Evolutionary conservation across 2,888 invertebrate genomes (phyloP), one percentile per base, ranked within the genome.

Genomic region (Blomia tropicalis): DNA sequence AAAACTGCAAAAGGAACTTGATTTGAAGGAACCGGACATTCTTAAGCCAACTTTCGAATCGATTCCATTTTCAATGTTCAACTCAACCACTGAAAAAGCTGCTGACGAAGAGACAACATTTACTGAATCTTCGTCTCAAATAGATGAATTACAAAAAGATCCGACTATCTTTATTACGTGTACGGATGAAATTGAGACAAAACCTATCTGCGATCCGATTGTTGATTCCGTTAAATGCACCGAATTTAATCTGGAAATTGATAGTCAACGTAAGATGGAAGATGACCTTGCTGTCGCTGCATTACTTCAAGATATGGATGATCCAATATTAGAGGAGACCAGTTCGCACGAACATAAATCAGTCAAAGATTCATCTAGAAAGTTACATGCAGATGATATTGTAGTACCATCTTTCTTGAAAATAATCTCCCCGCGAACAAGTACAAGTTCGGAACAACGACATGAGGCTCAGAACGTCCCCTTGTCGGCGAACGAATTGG

Each of bases 271-370:
- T 36, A 68, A 66, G 59, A 67, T 67, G 22, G 69, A 69, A 65
- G 69, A 69, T 66, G 69, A 69, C 54, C 44, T 69, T 14, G 69
- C 69, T 17, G 69, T 69, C 4, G 67, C 68, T 25, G 69, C 69
- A 36, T 58, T 69, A 17, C 59, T 69, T 25, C 67, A 67, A 62
- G 69, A 69, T 60, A 69, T 69, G 69, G 64, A 67, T 59, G 66
- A 64, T 56, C 59, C 67, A 29, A n/a, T 36, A 2, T 5, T 30
- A 11, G 31, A 41, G 23, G 62, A 62, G 29, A 11, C 25, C 11
- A 17, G 14, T 2, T n/a, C 25, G 2, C 25, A 27, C 56, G 27
- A 23, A 11, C 56, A 25, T n/a, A 29, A 27, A 2, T 23, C 25
- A 2, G 25, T 27, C 2, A 25, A 27, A 14, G 32, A 56, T 19